Base-by-base conservation (phyloP, 2,888 invertebrate genomes). In the Stomorhina lunata region DNA sequence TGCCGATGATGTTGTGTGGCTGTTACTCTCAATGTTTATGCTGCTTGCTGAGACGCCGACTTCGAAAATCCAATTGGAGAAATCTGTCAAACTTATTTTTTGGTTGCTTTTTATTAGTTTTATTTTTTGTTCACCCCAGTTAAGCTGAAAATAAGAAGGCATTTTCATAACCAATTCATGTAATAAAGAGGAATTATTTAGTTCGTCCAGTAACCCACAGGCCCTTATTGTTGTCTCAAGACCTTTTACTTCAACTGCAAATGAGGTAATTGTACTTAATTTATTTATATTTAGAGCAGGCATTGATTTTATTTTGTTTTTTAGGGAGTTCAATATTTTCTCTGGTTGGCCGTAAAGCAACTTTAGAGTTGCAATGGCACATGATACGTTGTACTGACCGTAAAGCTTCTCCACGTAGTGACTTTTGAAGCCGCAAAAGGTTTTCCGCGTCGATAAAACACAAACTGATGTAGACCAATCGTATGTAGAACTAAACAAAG, bases 281-380 rank as follows among this genome's bases (percentile, higher is more conserved):
- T 76, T 68, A 29, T 69, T 68, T 1, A 17, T 15, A 20, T 69
- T 61, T 5, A 77, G n/a, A 3, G 20, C 2, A 17, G 77, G 77
- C 17, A 53, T 7, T 40, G 7, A 25, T 69, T 63, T 69, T 61
- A 78, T 71, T 71, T 50, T 63, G n/a, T 53, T 69, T 71, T 71
- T 69, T 3, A 78, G 12, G 10, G 63, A 53, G 29, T 20, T 20
- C 17, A 83, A 17, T 48, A 78, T 82, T 65, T 75, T 78, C 15
- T 78, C 82, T 12, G 78, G 78, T 43, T 82, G 82, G 17, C 79
- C 83, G 45, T 72, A 83, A 25, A 76, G 69, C 17, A 66, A 40
- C 68, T 61, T 69, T n/a, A 77, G 22, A 2, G 68, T 69, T 10
- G 69, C 37, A 0, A 79, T 71, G 10, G 55, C 61, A 48, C 50